Evolutionary conservation across 2,797 vertebrate genomes (phyloP), one percentile per base, ranked within the genome.

Genomic region (Clangula hyemalis): DNA sequence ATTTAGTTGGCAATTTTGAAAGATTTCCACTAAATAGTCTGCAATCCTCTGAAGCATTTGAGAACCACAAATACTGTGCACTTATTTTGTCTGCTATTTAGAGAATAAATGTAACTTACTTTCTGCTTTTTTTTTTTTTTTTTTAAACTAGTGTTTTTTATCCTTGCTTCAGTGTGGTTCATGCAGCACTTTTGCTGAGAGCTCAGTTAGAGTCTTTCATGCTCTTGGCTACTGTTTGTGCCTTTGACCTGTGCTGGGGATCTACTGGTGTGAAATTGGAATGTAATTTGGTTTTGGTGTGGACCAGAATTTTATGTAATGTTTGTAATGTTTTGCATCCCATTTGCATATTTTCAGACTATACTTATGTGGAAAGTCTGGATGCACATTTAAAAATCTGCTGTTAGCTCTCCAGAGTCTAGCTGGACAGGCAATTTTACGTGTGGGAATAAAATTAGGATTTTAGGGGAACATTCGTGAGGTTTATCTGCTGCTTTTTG

Each of bases 1-100:
- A 79, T 95, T 94, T 62, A 87, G 61, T 28, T 93, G 88, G 91
- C 62, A 94, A 87, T 97, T 97, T 85, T 90, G 56, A 96, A 96
- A 81, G 74, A 51, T 93, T 96, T 93, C 73, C 92, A 79, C 75
- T 88, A 92, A 96, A 85, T 75, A 69, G 71, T 68, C 39, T 86
- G 87, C 91, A 93, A 76, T 79, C 53, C 64, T 96, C 77, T 92
- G 91, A 95, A 95, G 41, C 18, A 66, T 94, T 94, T 94, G 66
- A 73, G 85, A 76, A 87, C 91, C 66, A 93, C 80, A 94, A 64
- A 80, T 74, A 85, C 76, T 95, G 20, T 81, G 68, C 60, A 74
- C 27, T 76, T 76, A 69, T 83, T 74, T 57, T 11, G 11, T 53
- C 81, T 95, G 77, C 54, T 83, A n/a, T 91, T 90, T 86, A 92